Base-by-base conservation (phyloP, 2,888 invertebrate species). In the Andrena bucephala region DNA sequence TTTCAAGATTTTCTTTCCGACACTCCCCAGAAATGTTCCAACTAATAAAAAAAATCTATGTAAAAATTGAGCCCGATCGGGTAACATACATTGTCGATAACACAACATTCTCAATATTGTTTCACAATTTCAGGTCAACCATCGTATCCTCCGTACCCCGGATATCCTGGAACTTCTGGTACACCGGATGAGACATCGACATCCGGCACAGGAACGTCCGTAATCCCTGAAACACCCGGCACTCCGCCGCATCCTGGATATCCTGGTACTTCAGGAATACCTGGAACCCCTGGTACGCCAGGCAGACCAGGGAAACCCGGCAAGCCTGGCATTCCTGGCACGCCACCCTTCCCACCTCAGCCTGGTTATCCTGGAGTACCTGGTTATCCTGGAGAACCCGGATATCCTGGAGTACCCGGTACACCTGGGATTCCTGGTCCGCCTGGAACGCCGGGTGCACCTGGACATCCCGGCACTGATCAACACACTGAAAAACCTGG, bases 401-500 rank as follows among this genome's bases (percentile, higher is more conserved):
- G 20, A 20, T 20, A 20, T 20, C 20, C 20, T 20, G 20, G 20
- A 20, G 20, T 20, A 20, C 20, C 20, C 20, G 20, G 20, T 20
- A 20, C 36, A 36, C 36, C 36, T 36, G 36, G 36, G 1, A 36
- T 0, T 10, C 36, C 36, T 10, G 36, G 36, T 10, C 2, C 68
- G 1, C 87, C 81, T 24, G 81, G 87, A 27, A 63, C 52, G 20
- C 94, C 94, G 2, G 93, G 94, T 62, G 92, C 24, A 10, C 48
- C 36, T 3, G 36, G 36, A 36, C 36, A 36, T 36, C 36, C 36
- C 3, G 36, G 36, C 36, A 36, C 36, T 36, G 36, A 13, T 20
- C 20, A 20, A 20, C 20, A 20, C 20, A 20, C 20, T 20, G 20
- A 20, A 20, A 20, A 20, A 20, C 20, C 20, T 20, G 20, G 20